Percentiles rank a stretch among this genome's conserved stretches.
Conservation (phyloP, 1,140 invertebrate species). For the Drosophila triauraria region DNA sequence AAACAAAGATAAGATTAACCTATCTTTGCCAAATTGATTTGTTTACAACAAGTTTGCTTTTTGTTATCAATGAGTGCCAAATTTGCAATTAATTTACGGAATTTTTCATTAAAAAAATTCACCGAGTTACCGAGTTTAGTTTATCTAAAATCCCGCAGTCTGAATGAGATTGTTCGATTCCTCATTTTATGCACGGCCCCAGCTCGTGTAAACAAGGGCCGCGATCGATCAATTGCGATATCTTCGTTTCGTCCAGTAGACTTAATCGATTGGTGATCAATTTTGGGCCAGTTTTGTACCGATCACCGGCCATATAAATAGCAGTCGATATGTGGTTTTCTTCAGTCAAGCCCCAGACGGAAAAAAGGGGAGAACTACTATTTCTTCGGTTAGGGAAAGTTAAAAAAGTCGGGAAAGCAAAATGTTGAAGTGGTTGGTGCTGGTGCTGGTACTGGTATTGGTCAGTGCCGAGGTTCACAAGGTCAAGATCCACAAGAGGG, state of each 20-base stretch:
- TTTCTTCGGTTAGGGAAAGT: conserved; percentile 1
- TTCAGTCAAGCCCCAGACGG: conserved; percentile 46
- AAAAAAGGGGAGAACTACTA: conserved; percentile 25
- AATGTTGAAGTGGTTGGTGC: conserved; percentile 62
- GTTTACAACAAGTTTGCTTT: conserved; percentile 17
- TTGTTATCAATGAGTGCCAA: conserved; percentile 15
- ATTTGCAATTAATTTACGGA: conserved; percentile 20
- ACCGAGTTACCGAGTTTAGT: background rate
- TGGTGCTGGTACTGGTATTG: conserved; percentile 49
- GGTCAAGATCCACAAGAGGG: conserved; percentile 55
- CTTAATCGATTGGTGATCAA: conserved; percentile 54
- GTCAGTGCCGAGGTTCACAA: conserved; percentile 61
- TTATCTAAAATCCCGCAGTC: conserved; percentile 23
- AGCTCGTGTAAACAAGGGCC: conserved; percentile 31
- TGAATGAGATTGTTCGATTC: conserved; percentile 8
- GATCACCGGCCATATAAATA: conserved; percentile 50
- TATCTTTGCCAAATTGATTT: conserved; percentile 8
- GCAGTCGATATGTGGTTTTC: background rate
- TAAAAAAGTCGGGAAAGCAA: background rate
- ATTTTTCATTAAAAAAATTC: conserved; percentile 19
- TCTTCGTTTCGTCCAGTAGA: conserved; percentile 24
- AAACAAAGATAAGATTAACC: background rate
- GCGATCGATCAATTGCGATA: conserved; percentile 54
- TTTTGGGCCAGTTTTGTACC: conserved; percentile 14
- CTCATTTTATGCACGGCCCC: conserved; percentile 20